Conservation (phyloP, 1,140 invertebrate species). For the Pemphigus obesinymphae region DNA sequence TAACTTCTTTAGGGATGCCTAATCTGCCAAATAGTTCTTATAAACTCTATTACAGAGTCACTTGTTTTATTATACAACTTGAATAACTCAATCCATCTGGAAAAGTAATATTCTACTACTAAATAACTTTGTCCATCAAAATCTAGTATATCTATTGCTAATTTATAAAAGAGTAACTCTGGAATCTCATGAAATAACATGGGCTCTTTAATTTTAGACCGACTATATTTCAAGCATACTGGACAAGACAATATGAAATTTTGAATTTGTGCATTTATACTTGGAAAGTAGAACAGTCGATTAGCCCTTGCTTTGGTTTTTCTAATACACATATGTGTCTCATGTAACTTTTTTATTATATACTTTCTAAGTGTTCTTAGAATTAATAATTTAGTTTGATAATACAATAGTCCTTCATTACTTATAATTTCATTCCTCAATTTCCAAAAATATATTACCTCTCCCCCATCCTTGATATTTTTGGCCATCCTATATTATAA, state of each 20-base stretch:
- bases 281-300: neutral
- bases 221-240: no score
- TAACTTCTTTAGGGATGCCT: no score
- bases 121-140: neutral
- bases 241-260: neutral
- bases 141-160: neutral
- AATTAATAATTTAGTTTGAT: no score
- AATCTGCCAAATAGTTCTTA: neutral
- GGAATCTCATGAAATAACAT: no score
- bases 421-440: no score
- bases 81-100: neutral
- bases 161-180: no score
- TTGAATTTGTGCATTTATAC: neutral
- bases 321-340: neutral
- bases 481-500: neutral
- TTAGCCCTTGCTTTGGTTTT: neutral
- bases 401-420: no score
- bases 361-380: no score
- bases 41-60: neutral
- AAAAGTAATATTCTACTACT: neutral
- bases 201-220: no score
- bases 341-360: no score
- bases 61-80: neutral
- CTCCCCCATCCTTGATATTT: neutral
- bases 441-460: neutral